Percentiles rank a stretch among this genome's conserved stretches.
Evolutionary conservation across 2,888 invertebrate species (phyloP).

Genomic region (Bibio marci): DNA sequence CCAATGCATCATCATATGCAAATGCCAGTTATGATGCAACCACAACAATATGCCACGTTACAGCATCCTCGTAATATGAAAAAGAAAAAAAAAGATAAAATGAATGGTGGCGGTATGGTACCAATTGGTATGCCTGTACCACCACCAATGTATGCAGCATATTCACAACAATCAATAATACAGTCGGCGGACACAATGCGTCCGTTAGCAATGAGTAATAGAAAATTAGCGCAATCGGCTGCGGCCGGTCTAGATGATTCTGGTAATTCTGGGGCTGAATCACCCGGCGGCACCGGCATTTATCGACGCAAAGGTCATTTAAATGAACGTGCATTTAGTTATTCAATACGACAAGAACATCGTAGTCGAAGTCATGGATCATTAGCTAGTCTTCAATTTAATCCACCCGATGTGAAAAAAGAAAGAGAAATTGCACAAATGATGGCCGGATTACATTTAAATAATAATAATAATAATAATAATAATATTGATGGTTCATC

Average conservation of each 20-base stretch:
- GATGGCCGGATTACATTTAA: slow-evolving; percentile 76
- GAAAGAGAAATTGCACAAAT: slow-evolving; percentile 85
- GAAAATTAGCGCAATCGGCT: slow-evolving; percentile 49
- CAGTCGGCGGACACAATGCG: slow-evolving; percentile 29
- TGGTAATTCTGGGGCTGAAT: slow-evolving; percentile 33
- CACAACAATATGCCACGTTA: slow-evolving; percentile 42
- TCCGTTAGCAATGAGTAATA: slow-evolving; percentile 34
- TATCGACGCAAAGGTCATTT: slow-evolving; percentile 81
- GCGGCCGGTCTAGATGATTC: slow-evolving; percentile 43
- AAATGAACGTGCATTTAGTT: slow-evolving; percentile 84
- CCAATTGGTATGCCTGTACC: slow-evolving; percentile 32
- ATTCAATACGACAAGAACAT: slow-evolving; percentile 86
- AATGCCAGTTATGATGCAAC: slow-evolving; percentile 31
- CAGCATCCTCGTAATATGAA: slow-evolving; percentile 40
- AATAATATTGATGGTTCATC: slow-evolving; percentile 56
- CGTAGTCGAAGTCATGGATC: slow-evolving; percentile 85
- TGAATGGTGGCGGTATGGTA: slow-evolving; percentile 11
- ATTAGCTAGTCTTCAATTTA: slow-evolving; percentile 78
- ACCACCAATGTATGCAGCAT: slow-evolving; percentile 31
- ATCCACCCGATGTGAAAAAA: slow-evolving; percentile 70
- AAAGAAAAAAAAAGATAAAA: slow-evolving; percentile 28
- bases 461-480: too few relatives aligned
- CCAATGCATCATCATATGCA: slow-evolving; percentile 17
- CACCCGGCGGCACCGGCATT: slow-evolving; percentile 58
- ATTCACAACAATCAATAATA: slow-evolving; percentile 35